These are phyloP conservation scores for Tetrax tetrax DNA, from an alignment of 2,113 vertebrate genomes.

Conservation along the genomic window DNA sequence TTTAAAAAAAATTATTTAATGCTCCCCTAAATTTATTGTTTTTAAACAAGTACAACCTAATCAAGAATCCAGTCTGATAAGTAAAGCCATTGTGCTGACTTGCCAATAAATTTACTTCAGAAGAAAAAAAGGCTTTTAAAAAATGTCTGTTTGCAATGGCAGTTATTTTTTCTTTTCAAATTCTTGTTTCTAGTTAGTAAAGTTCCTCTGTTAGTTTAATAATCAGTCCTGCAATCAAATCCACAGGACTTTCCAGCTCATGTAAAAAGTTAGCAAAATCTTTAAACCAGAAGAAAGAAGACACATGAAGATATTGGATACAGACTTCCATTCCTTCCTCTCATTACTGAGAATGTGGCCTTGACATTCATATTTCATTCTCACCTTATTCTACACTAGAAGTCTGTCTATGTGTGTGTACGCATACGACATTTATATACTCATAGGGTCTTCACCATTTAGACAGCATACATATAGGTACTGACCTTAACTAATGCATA, in stretches of 20 bases:
- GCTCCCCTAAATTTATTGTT: not conserved
- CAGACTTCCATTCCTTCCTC: not conserved
- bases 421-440: not conserved
- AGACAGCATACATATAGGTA: not conserved
- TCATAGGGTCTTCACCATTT: not conserved
- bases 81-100: not conserved
- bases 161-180: not conserved
- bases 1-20: not conserved
- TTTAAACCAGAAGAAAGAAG: not conserved
- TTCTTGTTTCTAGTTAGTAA: not conserved
- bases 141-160: not conserved
- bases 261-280: not conserved
- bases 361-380: not conserved
- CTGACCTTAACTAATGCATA: not conserved
- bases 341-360: not conserved
- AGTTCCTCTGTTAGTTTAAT: not conserved
- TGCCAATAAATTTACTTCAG: not conserved
- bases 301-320: not conserved
- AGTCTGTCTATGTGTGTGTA: rapidly evolving
- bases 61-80: not conserved
- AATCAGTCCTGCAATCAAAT: not conserved
- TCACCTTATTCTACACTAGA: not conserved
- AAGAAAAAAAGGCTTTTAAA: not conserved
- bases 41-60: not conserved
- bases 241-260: not conserved